Base-by-base conservation (phyloP, 2,888 invertebrate species). In the Temnothorax rugatulus region DNA sequence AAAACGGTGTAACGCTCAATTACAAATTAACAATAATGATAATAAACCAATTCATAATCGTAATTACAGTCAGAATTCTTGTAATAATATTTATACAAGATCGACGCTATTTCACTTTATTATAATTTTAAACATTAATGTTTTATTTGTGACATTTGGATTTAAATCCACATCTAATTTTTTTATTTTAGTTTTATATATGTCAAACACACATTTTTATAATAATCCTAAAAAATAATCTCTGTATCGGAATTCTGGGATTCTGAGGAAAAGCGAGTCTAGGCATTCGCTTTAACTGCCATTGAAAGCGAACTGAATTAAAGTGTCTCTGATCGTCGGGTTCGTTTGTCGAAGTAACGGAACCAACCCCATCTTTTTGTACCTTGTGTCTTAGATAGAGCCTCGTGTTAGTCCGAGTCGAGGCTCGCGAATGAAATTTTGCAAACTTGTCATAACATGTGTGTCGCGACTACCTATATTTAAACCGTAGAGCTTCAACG, bases 391-490 rank as follows among this genome's bases (percentile, higher is more conserved):
- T 83, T 86, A 89, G 88, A 81, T 82, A 82, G 85, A 85, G 75
- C 84, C 84, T 84, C 82, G 75, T 75, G 61, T 85, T 85, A 79
- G 75, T 89, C 59, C 74, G 77, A 83, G 82, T 79, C 57, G 84
- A 61, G 81, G 69, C 50, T 76, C 83, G 66, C 76, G 81, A 83
- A 86, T 75, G 74, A 81, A 90, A 84, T 90, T 90, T 91, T 89
- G 87, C 87, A 88, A 91, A 82, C 83, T 89, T 92, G 89, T 89
- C 91, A 90, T 87, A 90, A 86, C 82, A 81, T 88, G 85, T 91
- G 86, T 84, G 86, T 85, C 84, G 88, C 87, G 88, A 88, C 68
- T 88, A 87, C 82, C 82, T 64, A 75, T 87, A 89, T 88, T 87
- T 86, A 88, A 87, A 87, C 89, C 89, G 83, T 87, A 83, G 83